Conservation (phyloP, 2,888 invertebrate genomes). For the Callinectes sapidus region DNA sequence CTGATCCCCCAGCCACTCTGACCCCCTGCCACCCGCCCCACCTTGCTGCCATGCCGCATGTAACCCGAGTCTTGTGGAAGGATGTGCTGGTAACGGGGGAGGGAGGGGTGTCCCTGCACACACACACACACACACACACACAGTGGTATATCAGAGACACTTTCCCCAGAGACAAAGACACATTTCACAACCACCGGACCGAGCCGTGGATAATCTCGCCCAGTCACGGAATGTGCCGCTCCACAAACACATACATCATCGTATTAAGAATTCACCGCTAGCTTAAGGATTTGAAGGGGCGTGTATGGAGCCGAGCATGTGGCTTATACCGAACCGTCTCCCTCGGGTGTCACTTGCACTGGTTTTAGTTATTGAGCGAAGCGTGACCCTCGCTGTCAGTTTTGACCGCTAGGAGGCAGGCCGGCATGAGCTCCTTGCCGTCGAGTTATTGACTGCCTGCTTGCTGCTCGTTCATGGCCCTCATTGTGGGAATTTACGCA, state of each 20-base stretch:
- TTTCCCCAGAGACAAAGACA: not conserved
- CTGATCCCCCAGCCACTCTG: not conserved
- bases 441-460: constrained; percentile 37
- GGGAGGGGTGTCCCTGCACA: not conserved
- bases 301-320: constrained; percentile 24
- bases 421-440: constrained; percentile 26
- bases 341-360: constrained; percentile 18
- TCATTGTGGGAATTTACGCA: not conserved
- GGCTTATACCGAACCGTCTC: not conserved
- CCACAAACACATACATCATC: not conserved
- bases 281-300: not conserved
- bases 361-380: constrained; percentile 35
- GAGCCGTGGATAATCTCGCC: not conserved
- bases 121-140: constrained; percentile 36
- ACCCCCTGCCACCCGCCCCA: not conserved
- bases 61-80: constrained; percentile 5
- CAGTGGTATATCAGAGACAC: not conserved
- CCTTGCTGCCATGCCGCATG: not conserved
- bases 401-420: constrained; percentile 37
- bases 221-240: not conserved
- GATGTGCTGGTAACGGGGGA: constrained; percentile 1
- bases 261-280: not conserved
- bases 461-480: constrained; percentile 8
- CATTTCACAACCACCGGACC: not conserved
- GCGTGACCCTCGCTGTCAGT: constrained; percentile 34